Conservation (phyloP, 2,797 vertebrate genomes). For the Streptopelia turtur region DNA sequence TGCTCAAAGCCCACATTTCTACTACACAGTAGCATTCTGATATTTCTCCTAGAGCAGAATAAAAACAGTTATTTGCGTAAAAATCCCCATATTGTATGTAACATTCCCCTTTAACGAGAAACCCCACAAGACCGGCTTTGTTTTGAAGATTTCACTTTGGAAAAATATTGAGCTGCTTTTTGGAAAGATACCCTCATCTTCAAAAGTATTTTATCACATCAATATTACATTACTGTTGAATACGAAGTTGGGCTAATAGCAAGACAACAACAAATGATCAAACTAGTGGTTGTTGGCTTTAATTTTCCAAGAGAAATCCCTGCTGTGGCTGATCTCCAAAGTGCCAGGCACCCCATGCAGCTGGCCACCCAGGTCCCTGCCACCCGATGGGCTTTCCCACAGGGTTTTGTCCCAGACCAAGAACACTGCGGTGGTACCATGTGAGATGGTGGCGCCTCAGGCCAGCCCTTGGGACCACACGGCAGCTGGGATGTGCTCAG, state of each 20-base stretch:
- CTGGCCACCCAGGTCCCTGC: not conserved
- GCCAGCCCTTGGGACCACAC: not conserved
- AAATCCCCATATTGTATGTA: not conserved
- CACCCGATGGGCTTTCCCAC: rapidly evolving
- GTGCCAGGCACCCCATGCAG: rapidly evolving
- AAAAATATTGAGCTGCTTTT: not conserved
- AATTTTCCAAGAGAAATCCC: not conserved
- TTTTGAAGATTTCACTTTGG: not conserved
- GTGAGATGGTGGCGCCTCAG: rapidly evolving
- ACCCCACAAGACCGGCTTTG: not conserved
- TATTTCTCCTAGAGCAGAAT: not conserved
- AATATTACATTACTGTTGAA: rapidly evolving
- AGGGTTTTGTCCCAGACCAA: not conserved
- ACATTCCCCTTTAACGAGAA: not conserved
- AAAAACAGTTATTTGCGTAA: not conserved
- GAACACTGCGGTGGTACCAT: rapidly evolving
- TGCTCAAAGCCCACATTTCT: rapidly evolving
- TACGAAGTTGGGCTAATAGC: not conserved
- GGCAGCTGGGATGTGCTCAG: not conserved
- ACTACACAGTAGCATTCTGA: rapidly evolving
- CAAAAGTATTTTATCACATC: not conserved
- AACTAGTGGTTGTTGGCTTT: not conserved
- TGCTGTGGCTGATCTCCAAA: not conserved
- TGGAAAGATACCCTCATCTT: not conserved
- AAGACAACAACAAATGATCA: not conserved